Evolutionary conservation across 1,140 invertebrate genomes (phyloP).

Genomic region (Grapholita molesta): DNA sequence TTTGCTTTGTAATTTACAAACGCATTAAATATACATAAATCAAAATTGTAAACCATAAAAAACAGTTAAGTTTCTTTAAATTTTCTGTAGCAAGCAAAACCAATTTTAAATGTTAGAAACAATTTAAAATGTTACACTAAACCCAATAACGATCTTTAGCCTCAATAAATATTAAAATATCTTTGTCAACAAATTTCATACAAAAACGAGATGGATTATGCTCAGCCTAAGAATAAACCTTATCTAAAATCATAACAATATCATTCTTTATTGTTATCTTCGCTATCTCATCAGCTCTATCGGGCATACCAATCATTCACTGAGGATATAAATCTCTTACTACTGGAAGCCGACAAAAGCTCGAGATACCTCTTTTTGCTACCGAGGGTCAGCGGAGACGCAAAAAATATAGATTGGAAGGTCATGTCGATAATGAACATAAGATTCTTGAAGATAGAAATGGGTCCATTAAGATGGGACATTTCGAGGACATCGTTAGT

Average conservation of each 20-base stretch:
- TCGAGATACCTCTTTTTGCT: constrained; percentile 56
- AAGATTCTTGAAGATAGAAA: constrained; percentile 34
- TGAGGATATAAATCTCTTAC: constrained; percentile 54
- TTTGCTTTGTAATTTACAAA: neutral
- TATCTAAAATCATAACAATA: constrained; percentile 10
- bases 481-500: constrained; percentile 10
- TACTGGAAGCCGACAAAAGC: constrained; percentile 45
- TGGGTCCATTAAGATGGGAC: constrained; percentile 12
- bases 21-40: neutral
- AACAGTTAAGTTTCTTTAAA: no score
- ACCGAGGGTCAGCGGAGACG: constrained; percentile 46
- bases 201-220: neutral
- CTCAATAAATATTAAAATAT: no score
- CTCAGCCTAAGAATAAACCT: neutral
- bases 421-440: constrained; percentile 48
- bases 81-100: no score
- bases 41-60: no score
- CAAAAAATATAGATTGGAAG: constrained; percentile 46
- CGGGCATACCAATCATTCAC: constrained; percentile 39
- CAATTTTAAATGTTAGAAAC: no score
- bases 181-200: neutral
- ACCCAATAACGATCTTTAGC: no score
- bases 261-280: constrained; percentile 12
- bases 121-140: no score
- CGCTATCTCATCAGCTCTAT: neutral